A percentile compares a stretch with the other conserved stretches of the same genome.
Conservation (phyloP, 2,797 vertebrate species). For the Cyprinodon diabolis region DNA sequence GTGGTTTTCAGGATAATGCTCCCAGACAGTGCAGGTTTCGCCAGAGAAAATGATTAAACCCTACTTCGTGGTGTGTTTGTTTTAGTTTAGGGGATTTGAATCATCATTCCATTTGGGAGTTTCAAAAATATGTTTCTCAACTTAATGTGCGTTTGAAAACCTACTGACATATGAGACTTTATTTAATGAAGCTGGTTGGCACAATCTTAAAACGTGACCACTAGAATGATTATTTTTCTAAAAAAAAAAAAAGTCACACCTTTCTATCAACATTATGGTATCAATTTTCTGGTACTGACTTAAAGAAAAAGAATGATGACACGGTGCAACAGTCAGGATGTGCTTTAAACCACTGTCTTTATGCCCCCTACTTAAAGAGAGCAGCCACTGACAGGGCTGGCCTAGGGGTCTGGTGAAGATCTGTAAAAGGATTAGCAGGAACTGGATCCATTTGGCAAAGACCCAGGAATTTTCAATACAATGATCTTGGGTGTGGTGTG, state of each 20-base stretch:
- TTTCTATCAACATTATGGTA: background rate
- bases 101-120: slow-evolving; percentile 37
- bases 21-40: slow-evolving; percentile 22
- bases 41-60: slow-evolving; percentile 36
- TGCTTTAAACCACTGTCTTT: slow-evolving; percentile 23
- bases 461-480: slow-evolving; percentile 94
- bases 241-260: background rate
- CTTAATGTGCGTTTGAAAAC: slow-evolving; percentile 12
- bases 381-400: slow-evolving; percentile 68
- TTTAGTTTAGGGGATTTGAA: slow-evolving; percentile 36
- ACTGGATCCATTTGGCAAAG: slow-evolving; percentile 89
- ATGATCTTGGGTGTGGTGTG: slow-evolving; percentile 91
- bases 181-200: slow-evolving; percentile 16
- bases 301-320: background rate
- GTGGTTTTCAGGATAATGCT: slow-evolving; percentile 40
- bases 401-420: slow-evolving; percentile 84
- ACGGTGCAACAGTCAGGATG: slow-evolving; percentile 23
- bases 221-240: background rate
- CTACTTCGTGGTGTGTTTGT: slow-evolving; percentile 41
- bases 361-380: slow-evolving; percentile 21
- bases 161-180: slow-evolving; percentile 21
- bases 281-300: slow-evolving; percentile 16
- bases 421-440: slow-evolving; percentile 89
- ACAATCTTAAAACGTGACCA: background rate
- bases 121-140: slow-evolving; percentile 14